These are phyloP conservation scores for Microplitis deprimator DNA, from an alignment of 2,888 invertebrate species.

Conservation along the genomic window DNA sequence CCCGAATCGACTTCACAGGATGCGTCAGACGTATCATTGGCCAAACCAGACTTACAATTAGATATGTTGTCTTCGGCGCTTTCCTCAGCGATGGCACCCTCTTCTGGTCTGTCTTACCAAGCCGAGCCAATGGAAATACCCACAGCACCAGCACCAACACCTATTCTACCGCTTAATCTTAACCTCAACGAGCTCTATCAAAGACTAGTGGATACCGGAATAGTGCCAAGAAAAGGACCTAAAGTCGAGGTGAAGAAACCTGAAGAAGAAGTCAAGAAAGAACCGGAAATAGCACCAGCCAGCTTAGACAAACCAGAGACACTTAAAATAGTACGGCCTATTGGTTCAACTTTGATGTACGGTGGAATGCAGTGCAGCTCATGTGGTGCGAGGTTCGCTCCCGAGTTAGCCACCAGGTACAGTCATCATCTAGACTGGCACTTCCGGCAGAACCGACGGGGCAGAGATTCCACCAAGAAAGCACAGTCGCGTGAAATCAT, in stretches of 20 bases:
- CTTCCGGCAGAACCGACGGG: slow-evolving; percentile 92
- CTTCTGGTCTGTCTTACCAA: slow-evolving; percentile 70
- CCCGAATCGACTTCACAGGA: slow-evolving; percentile 65
- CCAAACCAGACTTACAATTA: slow-evolving; percentile 69
- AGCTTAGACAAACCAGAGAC: slow-evolving; percentile 81
- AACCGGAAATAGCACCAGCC: slow-evolving; percentile 75
- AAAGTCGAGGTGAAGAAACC: slow-evolving; percentile 62
- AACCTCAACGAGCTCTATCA: slow-evolving; percentile 89
- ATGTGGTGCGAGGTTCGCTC: slow-evolving; percentile 94
- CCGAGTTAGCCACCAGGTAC: slow-evolving; percentile 90
- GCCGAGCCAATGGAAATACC: slow-evolving; percentile 62
- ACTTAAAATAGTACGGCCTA: slow-evolving; percentile 83
- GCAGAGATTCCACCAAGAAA: slow-evolving; percentile 87
- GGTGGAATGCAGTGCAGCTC: slow-evolving; percentile 96
- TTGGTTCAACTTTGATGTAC: slow-evolving; percentile 81
- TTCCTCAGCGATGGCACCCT: slow-evolving; percentile 76
- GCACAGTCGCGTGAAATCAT: slow-evolving; percentile 92
- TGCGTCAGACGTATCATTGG: slow-evolving; percentile 57
- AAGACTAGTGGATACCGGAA: slow-evolving; percentile 88
- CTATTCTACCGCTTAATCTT: slow-evolving; percentile 69
- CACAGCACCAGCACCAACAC: slow-evolving; percentile 57
- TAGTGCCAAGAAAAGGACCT: slow-evolving; percentile 74
- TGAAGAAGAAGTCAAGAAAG: slow-evolving; percentile 63
- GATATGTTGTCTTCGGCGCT: slow-evolving; percentile 80
- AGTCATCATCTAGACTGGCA: slow-evolving; percentile 99